Evolutionary conservation across 2,888 invertebrate genomes (phyloP).

Genomic region (Conistra vaccinii): DNA sequence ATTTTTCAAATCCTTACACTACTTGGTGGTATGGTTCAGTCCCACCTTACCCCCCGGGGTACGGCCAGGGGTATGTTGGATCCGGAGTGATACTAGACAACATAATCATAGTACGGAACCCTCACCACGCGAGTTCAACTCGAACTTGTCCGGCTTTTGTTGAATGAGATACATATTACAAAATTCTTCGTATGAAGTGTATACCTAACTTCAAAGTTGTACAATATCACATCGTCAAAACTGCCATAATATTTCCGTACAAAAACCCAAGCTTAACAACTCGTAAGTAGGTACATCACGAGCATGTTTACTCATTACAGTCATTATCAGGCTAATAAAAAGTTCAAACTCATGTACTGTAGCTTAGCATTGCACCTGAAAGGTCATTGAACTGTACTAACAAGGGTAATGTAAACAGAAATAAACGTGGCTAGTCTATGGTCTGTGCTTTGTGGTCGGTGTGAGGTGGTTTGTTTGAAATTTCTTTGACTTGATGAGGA

Average conservation of each 20-base stretch:
- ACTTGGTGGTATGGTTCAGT: no score
- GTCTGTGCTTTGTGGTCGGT: slow-evolving; percentile 43
- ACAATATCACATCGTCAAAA: not conserved
- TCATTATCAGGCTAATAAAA: slow-evolving; percentile 56
- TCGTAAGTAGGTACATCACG: not conserved
- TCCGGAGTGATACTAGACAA: no score
- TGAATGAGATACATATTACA: not conserved
- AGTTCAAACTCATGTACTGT: slow-evolving; percentile 57
- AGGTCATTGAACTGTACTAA: slow-evolving; percentile 55
- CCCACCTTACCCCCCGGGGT: no score
- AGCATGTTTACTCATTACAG: slow-evolving; percentile 41
- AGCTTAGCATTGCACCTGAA: slow-evolving; percentile 60
- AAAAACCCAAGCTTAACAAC: slow-evolving; percentile 11
- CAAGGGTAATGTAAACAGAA: slow-evolving; percentile 59
- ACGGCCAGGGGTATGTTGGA: no score
- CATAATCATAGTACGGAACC: no score
- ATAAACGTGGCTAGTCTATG: slow-evolving; percentile 46
- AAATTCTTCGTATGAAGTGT: not conserved
- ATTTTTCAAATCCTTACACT: no score
- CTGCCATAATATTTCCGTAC: not conserved
- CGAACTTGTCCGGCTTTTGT: no score
- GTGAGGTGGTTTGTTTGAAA: slow-evolving; percentile 41
- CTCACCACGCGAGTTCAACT: no score
- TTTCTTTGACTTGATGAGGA: no score
- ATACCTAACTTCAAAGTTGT: not conserved